A percentile compares a stretch with the other conserved stretches of the same genome.
phyloP scores from a whole-genome alignment of 2,113 vertebrate genomes.

The Phrynosoma blainvillii region DNA sequence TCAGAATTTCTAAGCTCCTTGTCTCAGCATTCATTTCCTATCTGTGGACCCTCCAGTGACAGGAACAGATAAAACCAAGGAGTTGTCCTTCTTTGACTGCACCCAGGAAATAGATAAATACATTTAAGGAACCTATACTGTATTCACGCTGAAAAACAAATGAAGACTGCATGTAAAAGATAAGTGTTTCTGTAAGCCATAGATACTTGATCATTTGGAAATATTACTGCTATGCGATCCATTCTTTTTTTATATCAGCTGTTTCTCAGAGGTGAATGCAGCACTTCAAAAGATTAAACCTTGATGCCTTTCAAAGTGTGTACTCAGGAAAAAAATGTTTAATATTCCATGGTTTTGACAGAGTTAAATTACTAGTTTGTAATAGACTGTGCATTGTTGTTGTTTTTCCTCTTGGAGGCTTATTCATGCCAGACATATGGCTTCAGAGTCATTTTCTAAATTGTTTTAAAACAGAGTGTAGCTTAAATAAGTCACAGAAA shows the following conservation, averaged over 20 bases:
- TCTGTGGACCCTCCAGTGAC: neutral
- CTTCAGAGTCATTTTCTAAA: constrained; percentile 27
- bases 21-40: neutral
- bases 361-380: constrained; percentile 19
- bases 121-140: neutral
- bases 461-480: constrained; percentile 25
- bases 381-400: neutral
- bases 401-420: constrained; percentile 36
- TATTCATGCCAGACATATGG: constrained; percentile 30
- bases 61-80: neutral
- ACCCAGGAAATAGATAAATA: neutral
- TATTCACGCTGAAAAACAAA: neutral
- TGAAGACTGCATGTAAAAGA: neutral
- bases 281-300: constrained; percentile 44
- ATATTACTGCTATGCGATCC: constrained; percentile 21
- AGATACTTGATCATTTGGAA: neutral
- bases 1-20: neutral
- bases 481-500: constrained; percentile 25
- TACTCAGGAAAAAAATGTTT: constrained; percentile 23
- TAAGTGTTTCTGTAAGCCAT: constrained; percentile 20
- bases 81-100: neutral
- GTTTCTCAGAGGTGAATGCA: constrained; percentile 33
- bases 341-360: constrained; percentile 42
- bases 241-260: constrained; percentile 30
- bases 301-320: neutral